These are phyloP conservation scores for Embidobia sp. DNA, from an alignment of 2,888 invertebrate genomes.

Conservation along the genomic window DNA sequence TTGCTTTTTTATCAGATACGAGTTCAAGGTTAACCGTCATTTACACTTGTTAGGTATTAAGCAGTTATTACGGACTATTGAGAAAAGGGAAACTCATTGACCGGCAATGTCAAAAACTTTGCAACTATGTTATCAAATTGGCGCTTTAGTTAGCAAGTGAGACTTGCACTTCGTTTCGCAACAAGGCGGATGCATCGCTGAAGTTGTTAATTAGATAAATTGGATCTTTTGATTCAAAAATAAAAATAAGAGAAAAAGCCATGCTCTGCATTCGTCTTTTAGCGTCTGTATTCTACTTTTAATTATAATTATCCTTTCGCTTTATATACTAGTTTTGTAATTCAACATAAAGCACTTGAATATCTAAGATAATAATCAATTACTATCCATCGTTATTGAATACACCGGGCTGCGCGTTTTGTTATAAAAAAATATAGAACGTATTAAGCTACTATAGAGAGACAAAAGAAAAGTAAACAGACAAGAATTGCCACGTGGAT, in stretches of 20 bases:
- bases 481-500: conserved; percentile 53
- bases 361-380: conserved; percentile 20
- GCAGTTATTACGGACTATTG: conserved; percentile 32
- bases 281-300: conserved; percentile 30
- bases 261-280: conserved; percentile 20
- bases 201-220: too few species aligned
- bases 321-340: conserved; percentile 29
- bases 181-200: conserved; percentile 16
- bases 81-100: conserved; percentile 63
- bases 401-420: conserved; percentile 59
- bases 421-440: conserved; percentile 51
- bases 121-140: conserved; percentile 62
- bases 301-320: conserved; percentile 26
- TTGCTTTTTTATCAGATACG: conserved; percentile 15
- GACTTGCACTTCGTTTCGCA: conserved; percentile 28
- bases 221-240: too few species aligned
- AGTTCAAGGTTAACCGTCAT: conserved; percentile 9
- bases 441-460: conserved; percentile 64
- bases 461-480: conserved; percentile 51
- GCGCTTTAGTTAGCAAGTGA: conserved; percentile 36
- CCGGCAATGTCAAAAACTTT: conserved; percentile 70
- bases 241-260: background rate
- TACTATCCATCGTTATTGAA: conserved; percentile 26
- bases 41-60: conserved; percentile 66
- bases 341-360: conserved; percentile 12